Evolutionary conservation across 2,113 vertebrate genomes (phyloP), one percentile per base, ranked within the genome.

Genomic region (Notothenia coriiceps): DNA sequence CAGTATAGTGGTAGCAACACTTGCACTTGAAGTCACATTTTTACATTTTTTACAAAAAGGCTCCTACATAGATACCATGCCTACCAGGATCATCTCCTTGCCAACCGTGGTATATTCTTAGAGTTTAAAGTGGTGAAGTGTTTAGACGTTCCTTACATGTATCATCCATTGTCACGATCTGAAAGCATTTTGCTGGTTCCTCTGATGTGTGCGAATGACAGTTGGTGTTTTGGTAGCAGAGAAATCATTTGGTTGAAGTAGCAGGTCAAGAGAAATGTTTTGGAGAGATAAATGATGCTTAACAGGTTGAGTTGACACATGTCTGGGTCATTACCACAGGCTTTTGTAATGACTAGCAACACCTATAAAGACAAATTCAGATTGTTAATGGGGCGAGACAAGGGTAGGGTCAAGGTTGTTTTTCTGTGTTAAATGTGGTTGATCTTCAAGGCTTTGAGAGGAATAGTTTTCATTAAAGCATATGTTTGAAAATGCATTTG

Each of bases 61-160:
- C 18, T 77, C 20, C 64, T 20, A 40, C 29, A 74, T 1, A 74
- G 59, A 77, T 2, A 44, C 66, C 77, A 50, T 50, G 79, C 73
- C 80, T 57, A 65, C 49, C 13, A 12, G 59, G 22, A 54, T 63
- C 62, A 79, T 67, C 60, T 0, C 7, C 49, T 17, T 33, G 65
- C 29, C 57, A 47, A 12, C 75, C 49, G 62, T 10, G 14, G 55
- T 61, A 40, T 78, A 80, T 83, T 85, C 77, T 83, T 64, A 72
- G 49, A 55, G 56, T 66, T 81, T 77, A 62, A 56, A 73, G 74
- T 52, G 54, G 74, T 52, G 61, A 4, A 67, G 20, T 4, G 59
- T 29, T 29, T 29, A 29, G 29, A 29, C 29, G 29, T 29, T 29
- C 29, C 29, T 29, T 29, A 29, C 29, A 29, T 29, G 29, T 3